These are phyloP conservation scores for Eristalis arbustorum DNA, from an alignment of 2,888 invertebrate species.

Conservation along the genomic window DNA sequence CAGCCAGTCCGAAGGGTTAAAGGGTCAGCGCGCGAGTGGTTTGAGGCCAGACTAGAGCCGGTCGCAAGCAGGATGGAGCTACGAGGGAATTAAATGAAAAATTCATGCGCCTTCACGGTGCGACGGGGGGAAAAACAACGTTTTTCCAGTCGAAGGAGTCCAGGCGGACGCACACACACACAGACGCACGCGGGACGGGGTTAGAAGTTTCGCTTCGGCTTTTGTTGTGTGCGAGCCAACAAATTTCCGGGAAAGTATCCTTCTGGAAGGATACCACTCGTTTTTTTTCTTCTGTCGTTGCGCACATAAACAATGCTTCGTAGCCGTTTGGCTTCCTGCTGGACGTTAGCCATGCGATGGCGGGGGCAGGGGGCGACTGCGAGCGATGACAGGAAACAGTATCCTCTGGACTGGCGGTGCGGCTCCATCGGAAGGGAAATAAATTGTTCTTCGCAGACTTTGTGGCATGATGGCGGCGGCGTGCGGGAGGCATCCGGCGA, in stretches of 20 bases:
- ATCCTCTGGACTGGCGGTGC: background rate
- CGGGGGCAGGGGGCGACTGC: background rate
- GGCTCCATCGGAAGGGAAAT: constrained; percentile 30
- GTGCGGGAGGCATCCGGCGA: background rate
- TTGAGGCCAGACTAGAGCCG: constrained; percentile 56
- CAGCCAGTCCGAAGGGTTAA: constrained; percentile 49
- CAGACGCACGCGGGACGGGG: constrained; percentile 1
- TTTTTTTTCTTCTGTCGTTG: background rate
- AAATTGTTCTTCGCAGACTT: constrained; percentile 36
- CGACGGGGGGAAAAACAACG: constrained; percentile 6
- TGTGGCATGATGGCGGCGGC: background rate
- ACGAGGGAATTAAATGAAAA: constrained; percentile 47
- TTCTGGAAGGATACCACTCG: constrained; percentile 51
- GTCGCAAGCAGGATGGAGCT: constrained; percentile 32
- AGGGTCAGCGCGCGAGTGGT: constrained; percentile 15
- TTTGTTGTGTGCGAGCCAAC: constrained; percentile 41
- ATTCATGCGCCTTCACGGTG: constrained; percentile 18
- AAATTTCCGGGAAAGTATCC: constrained; percentile 55
- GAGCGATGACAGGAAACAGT: constrained; percentile 31
- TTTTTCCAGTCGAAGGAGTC: constrained; percentile 41
- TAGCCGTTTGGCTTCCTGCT: constrained; percentile 41
- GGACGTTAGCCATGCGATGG: constrained; percentile 19
- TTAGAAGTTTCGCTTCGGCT: constrained; percentile 24
- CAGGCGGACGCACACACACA: constrained; percentile 8
- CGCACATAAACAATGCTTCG: constrained; percentile 20